Percentiles rank a stretch among this genome's conserved stretches.
These are phyloP conservation scores for Periplaneta americana DNA, from an alignment of 1,140 invertebrate species.

Conservation along the genomic window DNA sequence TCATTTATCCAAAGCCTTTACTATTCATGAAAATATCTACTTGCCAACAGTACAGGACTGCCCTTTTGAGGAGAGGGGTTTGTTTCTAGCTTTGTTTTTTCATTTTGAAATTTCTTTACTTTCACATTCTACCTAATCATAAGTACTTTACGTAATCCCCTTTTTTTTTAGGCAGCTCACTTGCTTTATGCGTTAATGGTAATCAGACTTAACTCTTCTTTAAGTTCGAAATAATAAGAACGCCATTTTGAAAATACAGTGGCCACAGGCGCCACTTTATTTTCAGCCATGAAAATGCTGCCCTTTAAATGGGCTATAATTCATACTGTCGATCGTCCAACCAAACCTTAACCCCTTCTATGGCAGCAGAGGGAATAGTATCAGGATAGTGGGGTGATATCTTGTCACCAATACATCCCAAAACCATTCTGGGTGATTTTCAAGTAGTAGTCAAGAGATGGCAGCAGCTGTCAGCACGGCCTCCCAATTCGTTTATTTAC, in stretches of 20 bases:
- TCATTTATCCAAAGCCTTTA: no score
- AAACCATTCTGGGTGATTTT: background rate
- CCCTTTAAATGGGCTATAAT: background rate
- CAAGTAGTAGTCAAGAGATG: background rate
- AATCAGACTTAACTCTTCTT: background rate
- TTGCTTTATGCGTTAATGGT: background rate
- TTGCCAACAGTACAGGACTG: no score
- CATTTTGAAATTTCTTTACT: background rate
- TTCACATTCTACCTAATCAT: background rate
- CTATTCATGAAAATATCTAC: background rate
- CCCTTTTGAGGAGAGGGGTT: background rate
- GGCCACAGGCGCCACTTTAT: background rate
- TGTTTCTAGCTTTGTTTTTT: no score
- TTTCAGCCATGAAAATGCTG: no score
- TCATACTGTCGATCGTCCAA: no score
- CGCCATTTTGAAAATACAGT: background rate
- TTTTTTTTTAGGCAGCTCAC: background rate
- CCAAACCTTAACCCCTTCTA: background rate
- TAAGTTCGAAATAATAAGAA: background rate
- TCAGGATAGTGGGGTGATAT: background rate
- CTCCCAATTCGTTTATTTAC: no score
- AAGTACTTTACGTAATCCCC: background rate
- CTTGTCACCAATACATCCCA: no score
- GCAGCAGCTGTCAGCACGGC: background rate
- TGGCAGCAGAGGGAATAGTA: background rate